Conservation (phyloP, 2,113 vertebrate species). For the Lynx canadensis region DNA sequence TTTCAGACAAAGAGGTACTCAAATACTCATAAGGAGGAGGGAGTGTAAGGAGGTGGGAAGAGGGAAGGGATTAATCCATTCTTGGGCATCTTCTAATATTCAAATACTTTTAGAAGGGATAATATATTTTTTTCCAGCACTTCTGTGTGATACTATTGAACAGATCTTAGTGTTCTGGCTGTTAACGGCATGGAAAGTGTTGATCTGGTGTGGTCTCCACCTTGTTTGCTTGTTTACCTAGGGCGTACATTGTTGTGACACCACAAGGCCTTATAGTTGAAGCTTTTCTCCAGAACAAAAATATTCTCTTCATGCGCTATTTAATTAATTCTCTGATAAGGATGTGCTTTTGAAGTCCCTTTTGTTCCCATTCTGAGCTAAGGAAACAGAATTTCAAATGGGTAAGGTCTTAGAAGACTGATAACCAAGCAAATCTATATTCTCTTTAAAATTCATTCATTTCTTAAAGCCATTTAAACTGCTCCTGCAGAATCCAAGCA, state of each 20-base stretch:
- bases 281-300: not conserved
- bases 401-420: not conserved
- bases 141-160: not conserved
- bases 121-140: not conserved
- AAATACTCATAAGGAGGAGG: not conserved
- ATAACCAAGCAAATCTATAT: conserved; percentile 1
- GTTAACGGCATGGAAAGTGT: not conserved
- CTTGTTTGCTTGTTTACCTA: not conserved
- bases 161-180: not conserved
- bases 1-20: not conserved
- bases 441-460: conserved; percentile 56
- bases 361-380: not conserved
- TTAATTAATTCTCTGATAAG: not conserved
- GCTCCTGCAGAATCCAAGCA: conserved; percentile 9
- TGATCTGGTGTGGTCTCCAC: not conserved
- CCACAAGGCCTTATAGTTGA: not conserved
- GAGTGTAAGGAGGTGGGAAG: not conserved
- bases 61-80: not conserved
- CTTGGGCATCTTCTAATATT: not conserved
- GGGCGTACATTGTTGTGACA: not conserved
- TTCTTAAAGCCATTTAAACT: conserved; percentile 56
- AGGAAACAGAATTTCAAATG: conserved; percentile 19
- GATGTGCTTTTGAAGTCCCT: not conserved
- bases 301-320: not conserved
- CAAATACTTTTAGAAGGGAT: not conserved